phyloP scores from a whole-genome alignment of 2,797 vertebrate species.

The Aldrovandia affinis region DNA sequence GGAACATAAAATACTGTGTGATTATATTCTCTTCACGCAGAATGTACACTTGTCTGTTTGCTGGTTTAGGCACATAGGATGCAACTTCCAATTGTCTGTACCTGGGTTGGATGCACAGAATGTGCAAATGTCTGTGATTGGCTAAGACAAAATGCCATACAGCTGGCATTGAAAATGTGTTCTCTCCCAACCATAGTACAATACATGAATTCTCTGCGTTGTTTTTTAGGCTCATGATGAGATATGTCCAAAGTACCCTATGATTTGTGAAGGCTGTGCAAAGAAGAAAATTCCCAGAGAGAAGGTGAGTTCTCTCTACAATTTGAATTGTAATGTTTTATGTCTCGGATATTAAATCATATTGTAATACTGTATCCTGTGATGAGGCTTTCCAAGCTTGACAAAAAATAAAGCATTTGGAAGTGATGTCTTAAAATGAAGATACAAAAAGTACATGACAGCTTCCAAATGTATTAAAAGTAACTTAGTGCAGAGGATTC shows the following conservation, averaged over 20 bases:
- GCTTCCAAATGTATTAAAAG: neutral
- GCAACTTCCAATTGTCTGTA: neutral
- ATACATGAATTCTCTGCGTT: neutral
- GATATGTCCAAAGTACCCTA: slow-evolving; percentile 90
- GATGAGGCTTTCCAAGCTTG: neutral
- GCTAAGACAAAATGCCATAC: neutral
- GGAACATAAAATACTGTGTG: too few species aligned
- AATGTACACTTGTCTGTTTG: neutral
- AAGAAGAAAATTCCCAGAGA: slow-evolving; percentile 92
- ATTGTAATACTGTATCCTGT: neutral
- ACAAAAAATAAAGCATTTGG: neutral
- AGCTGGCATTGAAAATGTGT: neutral
- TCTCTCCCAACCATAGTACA: neutral
- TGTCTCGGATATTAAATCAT: neutral
- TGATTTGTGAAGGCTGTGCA: slow-evolving; percentile 92
- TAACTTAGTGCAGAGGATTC: neutral
- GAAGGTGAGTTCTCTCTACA: slow-evolving; percentile 83
- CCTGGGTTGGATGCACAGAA: neutral
- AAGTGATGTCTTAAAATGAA: neutral
- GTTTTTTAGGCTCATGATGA: slow-evolving; percentile 85
- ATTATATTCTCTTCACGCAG: neutral
- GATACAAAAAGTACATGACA: neutral
- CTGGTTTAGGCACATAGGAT: neutral
- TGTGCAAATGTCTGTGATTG: neutral
- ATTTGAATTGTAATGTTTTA: neutral